Conservation (phyloP, 2,888 invertebrate species). For the Ashinkailepas kermadecensis region DNA sequence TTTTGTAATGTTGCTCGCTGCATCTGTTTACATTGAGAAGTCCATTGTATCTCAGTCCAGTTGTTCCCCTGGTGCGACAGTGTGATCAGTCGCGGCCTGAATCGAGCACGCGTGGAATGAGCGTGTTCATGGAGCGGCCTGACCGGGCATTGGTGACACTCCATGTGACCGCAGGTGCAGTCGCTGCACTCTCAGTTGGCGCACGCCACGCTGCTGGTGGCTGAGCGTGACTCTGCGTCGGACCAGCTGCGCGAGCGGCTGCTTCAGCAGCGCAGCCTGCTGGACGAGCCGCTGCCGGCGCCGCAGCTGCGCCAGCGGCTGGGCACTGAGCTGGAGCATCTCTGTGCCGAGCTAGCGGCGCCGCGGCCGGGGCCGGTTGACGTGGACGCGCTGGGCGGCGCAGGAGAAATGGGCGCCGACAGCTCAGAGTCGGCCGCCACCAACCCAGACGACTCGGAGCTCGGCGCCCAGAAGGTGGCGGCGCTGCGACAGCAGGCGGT, state of each 20-base stretch:
- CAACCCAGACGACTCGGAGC: constrained; percentile 8
- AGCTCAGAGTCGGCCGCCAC: background rate
- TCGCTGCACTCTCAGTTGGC: constrained; percentile 4
- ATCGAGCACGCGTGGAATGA: no score
- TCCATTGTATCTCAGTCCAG: no score
- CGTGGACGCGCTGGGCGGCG: constrained; percentile 23
- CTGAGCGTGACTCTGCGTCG: constrained; percentile 26
- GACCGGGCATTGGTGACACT: no score
- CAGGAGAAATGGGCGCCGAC: constrained; percentile 11
- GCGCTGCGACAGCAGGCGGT: constrained; percentile 16
- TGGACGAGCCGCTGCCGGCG: constrained; percentile 10
- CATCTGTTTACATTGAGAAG: no score
- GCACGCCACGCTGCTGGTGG: constrained; percentile 13
- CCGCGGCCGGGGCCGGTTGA: constrained; percentile 25
- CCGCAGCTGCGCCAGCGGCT: constrained; percentile 24
- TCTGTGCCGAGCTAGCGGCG: constrained; percentile 27
- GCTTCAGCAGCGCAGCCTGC: constrained; percentile 21
- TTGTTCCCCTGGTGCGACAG: no score
- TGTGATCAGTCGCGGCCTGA: no score
- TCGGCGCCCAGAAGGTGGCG: background rate
- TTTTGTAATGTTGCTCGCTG: no score
- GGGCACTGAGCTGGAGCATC: constrained; percentile 22
- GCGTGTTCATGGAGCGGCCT: no score
- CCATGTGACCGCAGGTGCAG: background rate
- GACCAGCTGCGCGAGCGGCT: constrained; percentile 27